phyloP scores from a whole-genome alignment of 2,888 invertebrate species.

The Eurytoma adleriae region DNA sequence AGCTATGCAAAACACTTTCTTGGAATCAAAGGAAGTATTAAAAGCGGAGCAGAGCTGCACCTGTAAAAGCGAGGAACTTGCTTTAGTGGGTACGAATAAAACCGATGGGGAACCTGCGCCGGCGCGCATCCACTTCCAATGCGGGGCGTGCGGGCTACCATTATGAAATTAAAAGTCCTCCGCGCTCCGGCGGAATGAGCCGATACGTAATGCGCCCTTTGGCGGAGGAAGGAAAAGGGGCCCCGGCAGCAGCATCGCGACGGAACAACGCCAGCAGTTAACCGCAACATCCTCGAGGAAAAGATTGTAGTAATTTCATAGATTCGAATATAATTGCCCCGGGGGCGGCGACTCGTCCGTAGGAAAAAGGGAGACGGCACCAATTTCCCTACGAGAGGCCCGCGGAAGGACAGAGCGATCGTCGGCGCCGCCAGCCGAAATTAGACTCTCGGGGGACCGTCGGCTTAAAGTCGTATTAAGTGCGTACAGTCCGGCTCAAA shows the following conservation, averaged over 20 bases:
- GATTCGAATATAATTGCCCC: slow-evolving; percentile 68
- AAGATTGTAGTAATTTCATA: slow-evolving; percentile 69
- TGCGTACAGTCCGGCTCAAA: slow-evolving; percentile 29
- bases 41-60: slow-evolving; percentile 20
- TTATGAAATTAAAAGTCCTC: slow-evolving; percentile 64
- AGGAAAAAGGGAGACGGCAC: slow-evolving; percentile 56
- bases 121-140: background rate
- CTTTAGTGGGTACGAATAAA: background rate
- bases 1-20: too few relatives aligned
- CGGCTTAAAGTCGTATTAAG: slow-evolving; percentile 43
- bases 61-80: slow-evolving; percentile 13
- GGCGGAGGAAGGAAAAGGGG: background rate
- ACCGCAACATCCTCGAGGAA: slow-evolving; percentile 63
- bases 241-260: background rate
- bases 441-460: slow-evolving; percentile 43
- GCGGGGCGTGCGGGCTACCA: slow-evolving; percentile 54
- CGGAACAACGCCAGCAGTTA: slow-evolving; percentile 59
- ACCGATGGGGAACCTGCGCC: background rate
- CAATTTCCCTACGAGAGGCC: slow-evolving; percentile 50
- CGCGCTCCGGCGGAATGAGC: slow-evolving; percentile 48
- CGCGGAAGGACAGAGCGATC: slow-evolving; percentile 33
- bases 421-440: slow-evolving; percentile 46
- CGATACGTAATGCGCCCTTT: slow-evolving; percentile 19
- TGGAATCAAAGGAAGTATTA: background rate
- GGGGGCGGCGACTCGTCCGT: slow-evolving; percentile 16